Conservation (phyloP, 1,140 invertebrate genomes). For the Trichonephila clavata region DNA sequence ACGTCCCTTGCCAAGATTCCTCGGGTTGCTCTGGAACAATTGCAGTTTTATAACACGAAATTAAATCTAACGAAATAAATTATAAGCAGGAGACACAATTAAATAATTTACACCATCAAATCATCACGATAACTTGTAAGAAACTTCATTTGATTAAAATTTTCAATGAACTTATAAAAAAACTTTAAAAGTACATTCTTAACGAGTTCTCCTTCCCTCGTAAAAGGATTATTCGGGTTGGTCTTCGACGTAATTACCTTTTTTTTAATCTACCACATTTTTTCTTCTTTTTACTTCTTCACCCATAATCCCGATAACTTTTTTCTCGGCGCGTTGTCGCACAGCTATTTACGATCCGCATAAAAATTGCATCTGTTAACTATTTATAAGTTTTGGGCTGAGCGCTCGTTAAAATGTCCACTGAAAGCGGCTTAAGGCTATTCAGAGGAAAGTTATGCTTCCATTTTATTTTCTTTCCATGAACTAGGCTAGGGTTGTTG, state of each 20-base stretch:
- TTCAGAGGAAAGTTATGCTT: constrained; percentile 41
- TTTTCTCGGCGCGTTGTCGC: not conserved
- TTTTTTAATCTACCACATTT: constrained; percentile 14
- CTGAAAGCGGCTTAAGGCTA: not conserved
- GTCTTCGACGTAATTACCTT: constrained; percentile 34
- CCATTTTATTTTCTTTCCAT: constrained; percentile 50
- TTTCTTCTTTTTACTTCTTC: constrained; percentile 44
- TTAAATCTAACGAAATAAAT: too few relatives aligned
- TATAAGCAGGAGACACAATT: too few relatives aligned
- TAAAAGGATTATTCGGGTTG: constrained; percentile 49
- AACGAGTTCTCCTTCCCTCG: not conserved
- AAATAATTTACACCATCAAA: not conserved
- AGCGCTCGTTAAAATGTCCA: constrained; percentile 66
- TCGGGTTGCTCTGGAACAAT: too few relatives aligned
- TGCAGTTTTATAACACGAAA: too few relatives aligned
- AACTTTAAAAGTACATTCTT: not conserved
- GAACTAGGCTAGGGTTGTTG: not conserved
- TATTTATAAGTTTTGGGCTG: constrained; percentile 60
- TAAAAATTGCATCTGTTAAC: constrained; percentile 71
- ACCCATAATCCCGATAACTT: constrained; percentile 57
- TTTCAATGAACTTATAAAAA: not conserved
- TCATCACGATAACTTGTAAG: not conserved
- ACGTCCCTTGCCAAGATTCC: too few relatives aligned
- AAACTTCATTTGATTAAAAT: not conserved
- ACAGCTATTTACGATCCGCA: constrained; percentile 49